Evolutionary conservation across 2,113 vertebrate genomes (phyloP).

Genomic region (Scytalopus superciliaris): DNA sequence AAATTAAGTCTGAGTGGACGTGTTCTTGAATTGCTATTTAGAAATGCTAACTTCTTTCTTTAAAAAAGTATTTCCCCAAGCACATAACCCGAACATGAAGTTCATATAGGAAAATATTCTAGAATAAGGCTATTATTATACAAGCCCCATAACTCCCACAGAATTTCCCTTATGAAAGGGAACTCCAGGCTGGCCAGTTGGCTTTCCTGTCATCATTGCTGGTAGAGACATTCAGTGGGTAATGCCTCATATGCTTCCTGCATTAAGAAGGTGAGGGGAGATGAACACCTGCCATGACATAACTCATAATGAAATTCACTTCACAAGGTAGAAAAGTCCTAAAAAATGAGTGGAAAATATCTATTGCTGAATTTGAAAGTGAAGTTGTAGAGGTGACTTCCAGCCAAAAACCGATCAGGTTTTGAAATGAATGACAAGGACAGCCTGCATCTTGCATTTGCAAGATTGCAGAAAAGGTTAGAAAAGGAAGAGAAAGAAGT

Average conservation of each 20-base stretch:
- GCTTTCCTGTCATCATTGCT: neutral
- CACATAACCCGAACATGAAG: slow-evolving; percentile 14
- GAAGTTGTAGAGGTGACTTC: neutral
- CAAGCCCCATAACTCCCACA: neutral
- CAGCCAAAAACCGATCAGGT: neutral
- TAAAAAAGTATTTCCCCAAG: neutral
- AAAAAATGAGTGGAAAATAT: slow-evolving; percentile 37
- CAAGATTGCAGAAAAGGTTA: neutral
- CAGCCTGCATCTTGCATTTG: neutral
- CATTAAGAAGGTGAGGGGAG: slow-evolving; percentile 52
- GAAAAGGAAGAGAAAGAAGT: neutral
- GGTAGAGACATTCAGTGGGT: slow-evolving; percentile 50
- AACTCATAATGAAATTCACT: slow-evolving; percentile 14
- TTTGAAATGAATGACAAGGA: neutral
- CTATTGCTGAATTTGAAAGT: slow-evolving; percentile 25
- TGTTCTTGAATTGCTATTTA: neutral
- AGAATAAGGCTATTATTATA: slow-evolving; percentile 53
- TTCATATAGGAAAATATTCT: slow-evolving; percentile 51
- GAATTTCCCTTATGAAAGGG: slow-evolving; percentile 50
- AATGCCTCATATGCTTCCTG: slow-evolving; percentile 59
- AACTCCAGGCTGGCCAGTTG: slow-evolving; percentile 31
- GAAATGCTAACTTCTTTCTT: neutral
- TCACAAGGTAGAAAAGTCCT: neutral
- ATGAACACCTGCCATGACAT: slow-evolving; percentile 63
- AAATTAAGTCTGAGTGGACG: neutral